These are phyloP conservation scores for Pheucticus melanocephalus DNA, from an alignment of 2,113 vertebrate genomes.

Conservation along the genomic window DNA sequence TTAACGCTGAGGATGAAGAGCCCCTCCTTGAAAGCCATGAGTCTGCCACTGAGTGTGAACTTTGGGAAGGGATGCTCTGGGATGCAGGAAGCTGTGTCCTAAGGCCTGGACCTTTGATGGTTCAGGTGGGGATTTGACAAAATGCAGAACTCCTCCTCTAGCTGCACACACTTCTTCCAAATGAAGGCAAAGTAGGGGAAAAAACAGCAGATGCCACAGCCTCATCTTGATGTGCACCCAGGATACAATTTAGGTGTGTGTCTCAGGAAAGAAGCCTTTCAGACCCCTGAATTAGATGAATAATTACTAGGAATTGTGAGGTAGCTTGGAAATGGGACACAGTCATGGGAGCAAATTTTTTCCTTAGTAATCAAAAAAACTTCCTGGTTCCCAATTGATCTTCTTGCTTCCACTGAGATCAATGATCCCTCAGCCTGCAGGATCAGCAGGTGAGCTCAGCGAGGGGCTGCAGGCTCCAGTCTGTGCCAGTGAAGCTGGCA, in stretches of 20 bases:
- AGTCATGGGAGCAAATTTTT: not conserved
- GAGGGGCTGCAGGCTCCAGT: not conserved
- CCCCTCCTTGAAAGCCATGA: not conserved
- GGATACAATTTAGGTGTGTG: not conserved
- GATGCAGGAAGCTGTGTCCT: not conserved
- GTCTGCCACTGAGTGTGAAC: not conserved
- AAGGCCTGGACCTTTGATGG: not conserved
- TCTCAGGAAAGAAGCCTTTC: not conserved
- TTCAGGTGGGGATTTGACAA: not conserved
- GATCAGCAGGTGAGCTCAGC: slow-evolving; percentile 5
- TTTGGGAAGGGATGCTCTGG: not conserved
- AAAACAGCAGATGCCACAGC: not conserved
- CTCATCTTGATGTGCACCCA: not conserved
- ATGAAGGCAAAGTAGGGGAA: not conserved
- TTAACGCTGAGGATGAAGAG: not conserved
- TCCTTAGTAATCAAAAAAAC: not conserved
- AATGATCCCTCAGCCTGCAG: not conserved
- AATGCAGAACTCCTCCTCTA: not conserved
- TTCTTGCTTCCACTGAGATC: not conserved
- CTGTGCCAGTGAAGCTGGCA: not conserved
- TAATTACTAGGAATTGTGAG: not conserved
- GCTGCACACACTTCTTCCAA: not conserved
- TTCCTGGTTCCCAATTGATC: not conserved
- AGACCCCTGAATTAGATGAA: not conserved
- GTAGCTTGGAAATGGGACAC: not conserved